Evolutionary conservation across 30 jellyfish, hydroid and myxozoan species (phyloP), one percentile per base, ranked within the genome.

Genomic region (Nemopilema nomurai): DNA sequence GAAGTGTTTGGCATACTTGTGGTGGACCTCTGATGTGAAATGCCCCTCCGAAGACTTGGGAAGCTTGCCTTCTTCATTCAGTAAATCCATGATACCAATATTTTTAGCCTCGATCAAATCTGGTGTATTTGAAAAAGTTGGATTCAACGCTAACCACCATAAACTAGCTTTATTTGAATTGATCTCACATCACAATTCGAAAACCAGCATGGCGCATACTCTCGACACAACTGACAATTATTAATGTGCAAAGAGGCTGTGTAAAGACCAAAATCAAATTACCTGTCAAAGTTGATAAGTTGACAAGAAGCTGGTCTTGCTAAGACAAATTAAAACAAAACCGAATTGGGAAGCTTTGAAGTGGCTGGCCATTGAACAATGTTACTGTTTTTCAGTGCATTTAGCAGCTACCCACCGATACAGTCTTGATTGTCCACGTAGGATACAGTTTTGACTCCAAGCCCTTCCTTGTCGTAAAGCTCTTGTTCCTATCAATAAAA

Each of bases 361-460:
- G n/a, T n/a, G n/a, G n/a, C n/a, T n/a, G n/a, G n/a, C n/a, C n/a
- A n/a, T n/a, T n/a, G n/a, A n/a, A n/a, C n/a, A n/a, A n/a, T n/a
- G 13, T 3, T 3, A 41, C 57, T 41, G 6, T 41, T 41, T 41
- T 41, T 13, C 9, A 6, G 13, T 3, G 6, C 13, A 3, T 41
- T 3, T 3, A 41, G 18, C 53, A 1, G 26, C 7, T 7, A 25
- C 96, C 51, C 29, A 93, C 98, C 98, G 21, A 93, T 93, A 65
- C 98, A 93, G 51, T 93, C 98, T 84, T 93, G 97, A 72, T 93
- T 93, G 74, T 93, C 98, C 28, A 82, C 97, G 30, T 83, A 93
- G 51, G 92, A 64, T 9, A 93, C 98, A 41, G 91, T 83, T 71
- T 93, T 93, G 21, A 93, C 97, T 22, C 98, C 97, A 30, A 93